Evolutionary conservation across 2,113 vertebrate species (phyloP).

Genomic region (Strigops habroptila): DNA sequence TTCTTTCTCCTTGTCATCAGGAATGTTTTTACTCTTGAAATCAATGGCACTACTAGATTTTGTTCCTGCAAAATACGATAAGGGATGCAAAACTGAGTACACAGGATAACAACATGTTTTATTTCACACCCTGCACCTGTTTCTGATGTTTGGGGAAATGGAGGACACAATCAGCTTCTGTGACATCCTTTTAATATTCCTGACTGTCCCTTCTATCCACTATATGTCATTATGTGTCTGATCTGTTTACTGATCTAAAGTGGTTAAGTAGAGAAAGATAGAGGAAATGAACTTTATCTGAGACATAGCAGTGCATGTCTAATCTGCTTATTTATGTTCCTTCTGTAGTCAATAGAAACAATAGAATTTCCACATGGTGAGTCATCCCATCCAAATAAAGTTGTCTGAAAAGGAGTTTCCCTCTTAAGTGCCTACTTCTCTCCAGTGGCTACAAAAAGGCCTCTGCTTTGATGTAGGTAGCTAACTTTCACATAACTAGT

Average conservation of each 20-base stretch:
- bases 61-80: constrained; percentile 69
- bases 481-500: neutral
- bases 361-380: neutral
- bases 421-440: neutral
- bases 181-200: neutral
- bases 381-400: neutral
- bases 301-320: neutral
- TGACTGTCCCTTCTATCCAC: neutral
- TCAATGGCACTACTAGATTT: constrained; percentile 57
- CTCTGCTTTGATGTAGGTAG: neutral
- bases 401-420: neutral
- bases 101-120: neutral
- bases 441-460: neutral
- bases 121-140: neutral
- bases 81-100: neutral
- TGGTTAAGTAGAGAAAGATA: neutral
- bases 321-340: constrained; percentile 12
- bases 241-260: constrained; percentile 5
- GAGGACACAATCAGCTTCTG: neutral
- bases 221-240: neutral
- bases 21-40: constrained; percentile 52
- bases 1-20: constrained; percentile 43
- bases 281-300: constrained; percentile 13
- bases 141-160: neutral
- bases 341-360: neutral